Conservation (phyloP, 1,140 invertebrate species). For the Gryon sp. region DNA sequence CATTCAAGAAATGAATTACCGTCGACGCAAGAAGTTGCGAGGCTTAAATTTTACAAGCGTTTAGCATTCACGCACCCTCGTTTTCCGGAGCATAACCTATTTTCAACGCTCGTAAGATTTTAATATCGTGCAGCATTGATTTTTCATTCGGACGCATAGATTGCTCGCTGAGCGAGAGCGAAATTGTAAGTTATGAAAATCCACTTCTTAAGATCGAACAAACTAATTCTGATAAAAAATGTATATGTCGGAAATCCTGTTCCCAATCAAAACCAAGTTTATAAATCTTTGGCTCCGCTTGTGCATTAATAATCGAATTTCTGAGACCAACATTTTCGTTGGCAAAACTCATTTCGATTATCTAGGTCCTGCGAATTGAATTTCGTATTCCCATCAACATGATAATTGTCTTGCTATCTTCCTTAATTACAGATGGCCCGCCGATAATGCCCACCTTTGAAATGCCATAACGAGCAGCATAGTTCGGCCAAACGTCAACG, state of each 20-base stretch:
- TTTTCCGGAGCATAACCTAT: conserved; percentile 58
- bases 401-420: conserved; percentile 69
- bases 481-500: conserved; percentile 68
- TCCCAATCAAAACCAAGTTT: conserved; percentile 14
- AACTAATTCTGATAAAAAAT: conserved; percentile 11
- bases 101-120: conserved; percentile 64
- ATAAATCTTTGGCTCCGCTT: conserved; percentile 12
- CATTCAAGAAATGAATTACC: conserved; percentile 39
- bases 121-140: conserved; percentile 69
- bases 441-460: conserved; percentile 76
- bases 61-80: conserved; percentile 60
- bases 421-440: conserved; percentile 75
- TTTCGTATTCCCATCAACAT: conserved; percentile 74
- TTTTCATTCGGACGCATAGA: conserved; percentile 51
- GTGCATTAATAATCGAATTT: conserved; percentile 51
- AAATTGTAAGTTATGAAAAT: conserved; percentile 26
- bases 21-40: conserved; percentile 43
- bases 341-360: conserved; percentile 44
- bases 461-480: conserved; percentile 71
- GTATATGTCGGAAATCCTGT: neutral
- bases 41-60: conserved; percentile 67
- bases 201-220: conserved; percentile 4
- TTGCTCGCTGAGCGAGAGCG: conserved; percentile 12
- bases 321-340: conserved; percentile 19
- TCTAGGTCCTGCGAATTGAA: conserved; percentile 67